Evolutionary conservation across 2,113 vertebrate species (phyloP).

Genomic region (Apus apus): DNA sequence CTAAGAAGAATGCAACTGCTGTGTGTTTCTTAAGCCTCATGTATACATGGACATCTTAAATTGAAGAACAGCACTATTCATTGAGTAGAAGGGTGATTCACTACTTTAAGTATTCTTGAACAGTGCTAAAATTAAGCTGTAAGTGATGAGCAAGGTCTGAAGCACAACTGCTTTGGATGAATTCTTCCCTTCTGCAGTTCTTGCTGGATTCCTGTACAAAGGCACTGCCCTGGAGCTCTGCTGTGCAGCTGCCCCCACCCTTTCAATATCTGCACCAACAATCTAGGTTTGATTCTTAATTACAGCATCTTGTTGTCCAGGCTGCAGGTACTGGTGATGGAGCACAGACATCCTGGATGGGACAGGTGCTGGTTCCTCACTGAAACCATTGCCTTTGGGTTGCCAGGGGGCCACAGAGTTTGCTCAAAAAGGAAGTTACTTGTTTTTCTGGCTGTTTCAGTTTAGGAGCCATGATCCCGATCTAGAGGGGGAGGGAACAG

Average conservation of each 20-base stretch:
- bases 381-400: not conserved
- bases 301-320: not conserved
- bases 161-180: not conserved
- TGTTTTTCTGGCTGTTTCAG: not conserved
- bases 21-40: not conserved
- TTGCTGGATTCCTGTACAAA: not conserved
- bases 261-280: fast-evolving
- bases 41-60: not conserved
- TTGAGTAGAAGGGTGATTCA: not conserved
- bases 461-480: not conserved
- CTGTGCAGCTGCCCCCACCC: not conserved
- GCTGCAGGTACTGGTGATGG: not conserved
- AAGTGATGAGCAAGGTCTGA: not conserved
- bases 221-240: not conserved
- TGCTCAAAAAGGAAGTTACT: not conserved
- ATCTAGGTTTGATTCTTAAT: not conserved
- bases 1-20: not conserved
- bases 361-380: not conserved
- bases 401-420: not conserved
- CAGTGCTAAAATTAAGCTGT: not conserved
- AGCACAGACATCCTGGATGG: fast-evolving
- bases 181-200: too few relatives aligned
- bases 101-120: not conserved
- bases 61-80: not conserved
- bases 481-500: too few relatives aligned